Base-by-base conservation (phyloP, 2,797 vertebrate genomes). In the Rhynchonycteris naso region DNA sequence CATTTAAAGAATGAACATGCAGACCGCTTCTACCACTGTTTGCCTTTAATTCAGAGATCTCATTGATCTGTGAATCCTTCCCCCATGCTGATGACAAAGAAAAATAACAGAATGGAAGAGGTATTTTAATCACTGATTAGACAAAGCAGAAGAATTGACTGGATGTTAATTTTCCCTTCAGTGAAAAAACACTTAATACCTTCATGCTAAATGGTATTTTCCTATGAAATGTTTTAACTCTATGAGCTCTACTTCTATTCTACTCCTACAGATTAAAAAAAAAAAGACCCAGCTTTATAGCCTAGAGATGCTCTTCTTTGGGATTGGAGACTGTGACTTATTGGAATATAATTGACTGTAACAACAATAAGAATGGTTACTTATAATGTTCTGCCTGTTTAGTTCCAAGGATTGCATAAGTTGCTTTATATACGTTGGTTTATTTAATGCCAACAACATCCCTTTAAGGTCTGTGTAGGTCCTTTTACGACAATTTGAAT, bases 341-440 rank as follows among this genome's bases (percentile, higher is more conserved):
- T 52, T 88, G 54, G 28, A 72, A 88, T 79, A 59, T 33, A 68
- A 38, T 52, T 74, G 58, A 88, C 11, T 28, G n/a, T 58, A 92
- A 89, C 24, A 88, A 24, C 50, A 84, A 86, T 76, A 88, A 95
- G 15, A 81, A 95, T 81, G 47, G 2, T 33, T 76, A 33, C 54
- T n/a, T 88, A 92, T 82, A 78, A 85, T 78, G 92, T 92, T 85
- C 63, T 95, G 69, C 38, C 50, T 76, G 1, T 87, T 90, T 80
- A 92, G 5, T 75, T 80, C 33, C 12, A 74, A 78, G 52, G 13
- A 68, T 76, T 78, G 18, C 72, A 8, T 16, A 87, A 80, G n/a
- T 7, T 81, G n/a, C 28, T 79, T 80, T 35, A 26, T 43, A 26
- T 52, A 28, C 61, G 21, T 71, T 47, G n/a, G 16, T 93, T 93